These are phyloP conservation scores for Formica exsecta DNA, from an alignment of 1,140 invertebrate genomes.

Conservation along the genomic window DNA sequence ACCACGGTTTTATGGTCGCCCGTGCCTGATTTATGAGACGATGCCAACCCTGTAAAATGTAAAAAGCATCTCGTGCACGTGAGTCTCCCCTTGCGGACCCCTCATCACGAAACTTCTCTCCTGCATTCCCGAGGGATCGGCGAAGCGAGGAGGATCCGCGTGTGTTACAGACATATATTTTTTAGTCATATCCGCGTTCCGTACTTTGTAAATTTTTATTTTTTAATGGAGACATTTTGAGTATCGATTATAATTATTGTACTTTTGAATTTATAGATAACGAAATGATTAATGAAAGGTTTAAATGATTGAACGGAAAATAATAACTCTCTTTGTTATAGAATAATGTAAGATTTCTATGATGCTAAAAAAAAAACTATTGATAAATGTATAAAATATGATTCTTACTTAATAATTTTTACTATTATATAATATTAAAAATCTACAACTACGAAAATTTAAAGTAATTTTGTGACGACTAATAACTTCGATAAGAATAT, in stretches of 20 bases:
- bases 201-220: neutral
- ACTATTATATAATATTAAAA: neutral
- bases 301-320: neutral
- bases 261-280: neutral
- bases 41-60: conserved; percentile 78
- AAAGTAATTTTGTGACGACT: neutral
- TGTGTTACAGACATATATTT: neutral
- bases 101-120: neutral
- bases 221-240: neutral
- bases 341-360: neutral
- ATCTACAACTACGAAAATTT: neutral
- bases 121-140: conserved; percentile 2
- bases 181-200: neutral
- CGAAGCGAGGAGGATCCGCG: neutral
- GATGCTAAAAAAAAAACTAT: neutral
- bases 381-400: neutral
- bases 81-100: neutral
- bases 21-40: conserved; percentile 82
- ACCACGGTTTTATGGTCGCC: conserved; percentile 79
- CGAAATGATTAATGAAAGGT: neutral
- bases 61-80: conserved; percentile 72
- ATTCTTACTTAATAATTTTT: neutral
- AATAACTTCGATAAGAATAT: conserved; percentile 11
- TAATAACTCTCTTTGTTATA: neutral
- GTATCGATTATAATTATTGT: neutral